Percentiles rank a stretch among this genome's conserved stretches.
phyloP scores from a whole-genome alignment of 2,113 vertebrate genomes.

The Madoqua kirkii region DNA sequence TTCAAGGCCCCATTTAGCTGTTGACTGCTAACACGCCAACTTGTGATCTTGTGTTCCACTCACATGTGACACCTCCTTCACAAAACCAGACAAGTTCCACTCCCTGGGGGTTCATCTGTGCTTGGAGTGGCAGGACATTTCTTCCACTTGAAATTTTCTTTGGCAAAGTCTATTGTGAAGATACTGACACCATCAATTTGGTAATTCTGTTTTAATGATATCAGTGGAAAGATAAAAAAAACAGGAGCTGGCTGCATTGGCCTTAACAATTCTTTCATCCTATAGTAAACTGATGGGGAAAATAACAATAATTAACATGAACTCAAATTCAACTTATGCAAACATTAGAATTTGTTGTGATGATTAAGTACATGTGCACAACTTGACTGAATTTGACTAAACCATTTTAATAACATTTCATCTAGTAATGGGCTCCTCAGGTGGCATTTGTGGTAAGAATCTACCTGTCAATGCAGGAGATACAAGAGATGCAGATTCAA shows the following conservation, averaged over 20 bases:
- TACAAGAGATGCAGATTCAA: neutral
- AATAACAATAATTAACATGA: neutral
- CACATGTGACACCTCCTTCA: neutral
- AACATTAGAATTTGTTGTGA: neutral
- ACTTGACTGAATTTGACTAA: neutral
- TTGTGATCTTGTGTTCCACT: neutral
- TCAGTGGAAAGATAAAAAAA: neutral
- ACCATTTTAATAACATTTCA: neutral
- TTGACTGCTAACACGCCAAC: neutral
- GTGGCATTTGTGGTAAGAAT: neutral
- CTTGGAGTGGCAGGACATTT: neutral
- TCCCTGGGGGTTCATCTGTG: neutral
- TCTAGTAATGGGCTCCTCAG: neutral
- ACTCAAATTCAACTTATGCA: neutral
- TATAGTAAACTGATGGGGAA: neutral
- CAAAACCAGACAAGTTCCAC: neutral
- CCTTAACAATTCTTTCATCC: neutral
- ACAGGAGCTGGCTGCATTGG: neutral
- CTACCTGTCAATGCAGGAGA: neutral
- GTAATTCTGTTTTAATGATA: neutral
- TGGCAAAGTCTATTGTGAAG: neutral
- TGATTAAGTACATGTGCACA: neutral
- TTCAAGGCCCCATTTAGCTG: neutral
- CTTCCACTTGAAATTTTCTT: neutral
- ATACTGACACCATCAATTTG: neutral